Percentiles rank a stretch among this genome's conserved stretches.
These are phyloP conservation scores for Plebejus anna DNA, from an alignment of 2,888 invertebrate species.

Conservation along the genomic window DNA sequence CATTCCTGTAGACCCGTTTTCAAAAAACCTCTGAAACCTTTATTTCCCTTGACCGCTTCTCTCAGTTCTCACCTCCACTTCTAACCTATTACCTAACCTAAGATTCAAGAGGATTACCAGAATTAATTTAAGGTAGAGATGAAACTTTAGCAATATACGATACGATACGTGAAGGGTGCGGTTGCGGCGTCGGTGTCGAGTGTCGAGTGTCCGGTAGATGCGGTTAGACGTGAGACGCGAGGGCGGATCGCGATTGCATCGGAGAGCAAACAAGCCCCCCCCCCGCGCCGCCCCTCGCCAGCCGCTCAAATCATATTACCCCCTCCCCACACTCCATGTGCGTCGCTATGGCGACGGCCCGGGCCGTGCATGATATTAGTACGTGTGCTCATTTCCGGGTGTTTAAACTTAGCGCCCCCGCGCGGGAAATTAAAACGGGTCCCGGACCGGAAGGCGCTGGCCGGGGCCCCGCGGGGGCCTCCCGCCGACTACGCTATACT, in stretches of 20 bases:
- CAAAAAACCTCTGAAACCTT: too few relatives aligned
- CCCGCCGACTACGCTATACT: not conserved
- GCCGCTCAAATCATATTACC: slow-evolving; percentile 79
- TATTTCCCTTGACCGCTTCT: too few relatives aligned
- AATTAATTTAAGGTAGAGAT: not conserved
- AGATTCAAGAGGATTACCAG: too few relatives aligned
- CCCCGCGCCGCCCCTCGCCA: slow-evolving; percentile 64
- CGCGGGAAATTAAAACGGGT: slow-evolving; percentile 77
- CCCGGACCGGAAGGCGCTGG: slow-evolving; percentile 67
- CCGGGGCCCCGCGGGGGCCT: slow-evolving; percentile 44
- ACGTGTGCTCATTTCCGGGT: slow-evolving; percentile 77
- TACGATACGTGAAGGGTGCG: slow-evolving; percentile 47
- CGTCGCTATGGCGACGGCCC: slow-evolving; percentile 84
- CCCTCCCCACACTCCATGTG: slow-evolving; percentile 77
- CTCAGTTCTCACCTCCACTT: too few relatives aligned
- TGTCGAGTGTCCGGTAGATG: slow-evolving; percentile 71
- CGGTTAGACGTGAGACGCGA: slow-evolving; percentile 72
- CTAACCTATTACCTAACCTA: not conserved
- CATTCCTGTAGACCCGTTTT: too few relatives aligned
- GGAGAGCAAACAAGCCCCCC: slow-evolving; percentile 79
- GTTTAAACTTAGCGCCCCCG: slow-evolving; percentile 72
- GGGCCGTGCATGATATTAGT: slow-evolving; percentile 80
- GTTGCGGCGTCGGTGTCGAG: slow-evolving; percentile 57
- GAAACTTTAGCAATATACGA: slow-evolving; percentile 39
- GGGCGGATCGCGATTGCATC: slow-evolving; percentile 76